Evolutionary conservation across 2,888 invertebrate genomes (phyloP), one percentile per base, ranked within the genome.

Genomic region (Phytoseiulus persimilis): DNA sequence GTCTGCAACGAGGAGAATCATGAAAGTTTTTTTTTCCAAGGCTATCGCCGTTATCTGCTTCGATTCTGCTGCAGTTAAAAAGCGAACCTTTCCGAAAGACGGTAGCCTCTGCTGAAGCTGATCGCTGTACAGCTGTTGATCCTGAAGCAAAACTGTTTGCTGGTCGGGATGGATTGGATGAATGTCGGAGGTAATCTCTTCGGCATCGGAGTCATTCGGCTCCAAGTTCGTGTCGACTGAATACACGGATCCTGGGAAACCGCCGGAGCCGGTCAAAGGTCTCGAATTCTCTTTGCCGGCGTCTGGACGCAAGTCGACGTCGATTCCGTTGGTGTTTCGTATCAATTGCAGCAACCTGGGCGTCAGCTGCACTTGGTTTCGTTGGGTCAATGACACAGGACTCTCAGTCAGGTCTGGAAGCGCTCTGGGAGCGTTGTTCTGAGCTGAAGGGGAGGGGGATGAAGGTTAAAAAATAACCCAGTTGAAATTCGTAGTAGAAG

Each of bases 201-300:
- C 87, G 31, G 87, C 39, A 33, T 87, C 87, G 39, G 87, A 87
- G 87, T 87, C 87, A 87, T 87, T 45, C n/a, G 87, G 39, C 45
- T 87, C 87, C 28, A 65, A 65, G 28, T 65, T 65, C 65, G 65
- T 2, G 18, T 65, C 65, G 14, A 65, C 65, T 23, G 65, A 65
- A 65, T 65, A 65, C 2, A 65, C 65, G 65, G 65, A 65, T 65
- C 23, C 65, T 65, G 65, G 28, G 18, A 65, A 65, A 65, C 5
- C 11, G 11, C 65, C 65, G 18, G 65, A 65, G 65, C 65, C 65
- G 65, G 65, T 1, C 65, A 65, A 65, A 65, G 65, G 65, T 65
- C 65, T 65, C 65, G 65, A 65, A 23, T 65, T 65, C 65, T 65
- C 65, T 18, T 65, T 65, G 65, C 65, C 65, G 14, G 65, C 65